Percentiles rank a stretch among this genome's conserved stretches.
Conservation (phyloP, 2,797 vertebrate genomes). For the Chloroceryle amazona region DNA sequence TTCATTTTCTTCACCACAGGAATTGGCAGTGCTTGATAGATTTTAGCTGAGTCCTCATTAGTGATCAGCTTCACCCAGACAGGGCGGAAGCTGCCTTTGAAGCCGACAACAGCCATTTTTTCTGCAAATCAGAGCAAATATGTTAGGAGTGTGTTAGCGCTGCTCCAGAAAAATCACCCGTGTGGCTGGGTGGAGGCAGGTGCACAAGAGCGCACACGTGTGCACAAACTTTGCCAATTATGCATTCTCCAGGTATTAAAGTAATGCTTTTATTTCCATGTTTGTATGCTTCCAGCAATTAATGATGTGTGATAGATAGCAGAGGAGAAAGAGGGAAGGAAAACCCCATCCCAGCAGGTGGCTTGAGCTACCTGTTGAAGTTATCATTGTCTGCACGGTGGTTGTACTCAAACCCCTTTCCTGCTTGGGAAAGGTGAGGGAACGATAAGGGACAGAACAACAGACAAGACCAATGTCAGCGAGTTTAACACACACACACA, state of each 20-base stretch:
- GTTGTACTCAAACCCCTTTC: background rate
- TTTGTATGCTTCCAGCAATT: background rate
- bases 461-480: accelerated
- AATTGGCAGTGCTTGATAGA: conserved; percentile 92
- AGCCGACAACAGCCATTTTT: conserved; percentile 91
- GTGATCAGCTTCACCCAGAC: conserved; percentile 90
- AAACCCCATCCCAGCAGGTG: background rate
- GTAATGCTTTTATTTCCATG: background rate
- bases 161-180: background rate
- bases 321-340: background rate
- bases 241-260: background rate
- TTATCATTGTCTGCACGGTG: background rate
- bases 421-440: background rate
- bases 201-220: background rate
- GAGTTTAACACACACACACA: background rate
- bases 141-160: background rate
- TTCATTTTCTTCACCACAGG: conserved; percentile 91
- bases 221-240: background rate
- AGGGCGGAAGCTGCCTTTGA: conserved; percentile 91
- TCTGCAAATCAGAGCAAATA: conserved; percentile 81
- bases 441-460: background rate
- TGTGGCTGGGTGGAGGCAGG: background rate
- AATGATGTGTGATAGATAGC: background rate
- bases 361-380: background rate
- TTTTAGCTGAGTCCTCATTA: conserved; percentile 85